These are phyloP conservation scores for Acromyrmex charruanus DNA, from an alignment of 1,140 invertebrate species.

Conservation along the genomic window DNA sequence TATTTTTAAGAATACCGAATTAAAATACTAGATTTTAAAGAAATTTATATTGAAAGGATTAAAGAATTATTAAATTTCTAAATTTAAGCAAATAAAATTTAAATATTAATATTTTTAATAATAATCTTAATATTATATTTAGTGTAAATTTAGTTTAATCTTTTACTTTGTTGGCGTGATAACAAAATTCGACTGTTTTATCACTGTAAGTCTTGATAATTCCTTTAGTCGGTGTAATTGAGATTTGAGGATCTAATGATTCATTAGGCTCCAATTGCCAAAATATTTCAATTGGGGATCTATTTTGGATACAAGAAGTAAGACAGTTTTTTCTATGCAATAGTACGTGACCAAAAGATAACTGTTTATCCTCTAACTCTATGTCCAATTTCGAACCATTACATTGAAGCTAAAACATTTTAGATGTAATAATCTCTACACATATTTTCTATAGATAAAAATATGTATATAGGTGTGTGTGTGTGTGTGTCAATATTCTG, in stretches of 20 bases:
- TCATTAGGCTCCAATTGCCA: slow-evolving; percentile 70
- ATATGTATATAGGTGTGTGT: too few species aligned
- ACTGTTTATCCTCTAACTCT: slow-evolving; percentile 71
- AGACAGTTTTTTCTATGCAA: slow-evolving; percentile 70
- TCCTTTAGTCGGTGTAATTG: slow-evolving; percentile 61
- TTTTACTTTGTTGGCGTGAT: slow-evolving; percentile 71
- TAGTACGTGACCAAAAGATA: slow-evolving; percentile 75
- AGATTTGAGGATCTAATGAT: slow-evolving; percentile 67
- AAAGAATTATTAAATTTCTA: neutral
- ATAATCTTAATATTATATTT: neutral
- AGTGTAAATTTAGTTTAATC: neutral
- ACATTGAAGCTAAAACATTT: slow-evolving; percentile 68
- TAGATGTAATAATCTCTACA: neutral
- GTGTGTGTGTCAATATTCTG: too few species aligned
- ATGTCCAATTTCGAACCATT: slow-evolving; percentile 76
- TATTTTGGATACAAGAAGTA: slow-evolving; percentile 70
- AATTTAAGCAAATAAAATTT: neutral
- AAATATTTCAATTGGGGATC: slow-evolving; percentile 68
- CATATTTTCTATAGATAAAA: neutral
- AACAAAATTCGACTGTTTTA: slow-evolving; percentile 71
- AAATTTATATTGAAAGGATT: neutral
- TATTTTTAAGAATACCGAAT: neutral
- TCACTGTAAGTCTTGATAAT: slow-evolving; percentile 55
- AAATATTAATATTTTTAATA: neutral
- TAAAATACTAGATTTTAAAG: neutral